Base-by-base conservation (phyloP, 2,888 invertebrate species). In the Fragum whitleyi region DNA sequence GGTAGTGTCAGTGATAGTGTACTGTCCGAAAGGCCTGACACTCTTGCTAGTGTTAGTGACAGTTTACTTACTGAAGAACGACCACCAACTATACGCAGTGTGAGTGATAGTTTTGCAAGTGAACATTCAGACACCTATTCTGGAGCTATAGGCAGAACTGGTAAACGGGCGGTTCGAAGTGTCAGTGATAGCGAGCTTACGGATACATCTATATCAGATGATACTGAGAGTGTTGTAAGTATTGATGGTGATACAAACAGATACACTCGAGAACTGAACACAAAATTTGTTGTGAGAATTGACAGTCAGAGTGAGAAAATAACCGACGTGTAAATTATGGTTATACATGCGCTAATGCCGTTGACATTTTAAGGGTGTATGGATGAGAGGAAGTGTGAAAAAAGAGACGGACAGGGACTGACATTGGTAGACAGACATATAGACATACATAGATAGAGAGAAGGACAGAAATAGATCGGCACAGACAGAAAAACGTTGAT, bases 291-390 rank as follows among this genome's bases (percentile, higher is more conserved):
- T 28, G n/a, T 26, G 0, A 29, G 9, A 51, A 29, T 55, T 6
- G 32, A 70, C 14, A 36, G 23, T 55, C 53, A 70, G 0, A 70
- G 70, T 57, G 55, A 70, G n/a, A 39, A 16, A 65, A 65, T 65
- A 21, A 42, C 65, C 5, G 65, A 65, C 26, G 42, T 65, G 3
- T 65, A 23, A 65, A 23, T 9, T 36, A n/a, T 9, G 9, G 32
- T 36, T 36, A 6, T 36, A 36, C n/a, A n/a, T n/a, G n/a, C n/a
- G n/a, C n/a, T n/a, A n/a, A n/a, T n/a, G n/a, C n/a, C n/a, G n/a
- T n/a, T n/a, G n/a, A n/a, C n/a, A n/a, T n/a, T n/a, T n/a, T n/a
- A n/a, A n/a, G n/a, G n/a, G n/a, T n/a, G n/a, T 36, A 3, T 36
- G 9, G 32, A 36, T n/a, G 32, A 36, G 32, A 36, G 32, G 32